phyloP scores from a whole-genome alignment of 2,113 vertebrate genomes.

The Zapus hudsonius region DNA sequence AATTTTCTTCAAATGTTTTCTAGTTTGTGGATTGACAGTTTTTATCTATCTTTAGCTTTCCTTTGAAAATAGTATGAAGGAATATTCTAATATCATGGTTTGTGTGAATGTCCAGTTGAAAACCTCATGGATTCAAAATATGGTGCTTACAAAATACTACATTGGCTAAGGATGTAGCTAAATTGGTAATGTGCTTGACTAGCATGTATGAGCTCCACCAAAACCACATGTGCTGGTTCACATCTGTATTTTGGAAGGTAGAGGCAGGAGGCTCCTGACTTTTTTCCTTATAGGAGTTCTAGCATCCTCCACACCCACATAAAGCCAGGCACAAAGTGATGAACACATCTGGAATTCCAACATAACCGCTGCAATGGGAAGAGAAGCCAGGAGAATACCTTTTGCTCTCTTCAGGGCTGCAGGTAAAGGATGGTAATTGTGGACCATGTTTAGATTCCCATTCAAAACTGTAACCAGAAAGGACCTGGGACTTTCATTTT shows the following conservation, averaged over 20 bases:
- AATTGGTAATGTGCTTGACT: no score
- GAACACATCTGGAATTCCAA: no score
- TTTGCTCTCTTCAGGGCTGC: constrained; percentile 94
- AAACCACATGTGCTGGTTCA: no score
- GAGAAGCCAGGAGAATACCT: constrained; percentile 83
- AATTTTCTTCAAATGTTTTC: constrained; percentile 9
- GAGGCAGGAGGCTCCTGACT: no score
- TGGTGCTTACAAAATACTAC: not conserved
- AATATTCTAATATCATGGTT: constrained; percentile 1
- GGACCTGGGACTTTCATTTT: constrained; percentile 80
- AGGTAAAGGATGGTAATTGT: constrained; percentile 96
- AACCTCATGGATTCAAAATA: constrained; percentile 34
- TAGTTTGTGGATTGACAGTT: constrained; percentile 36
- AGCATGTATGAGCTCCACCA: no score
- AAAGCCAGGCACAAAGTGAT: no score
- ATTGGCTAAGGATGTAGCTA: no score
- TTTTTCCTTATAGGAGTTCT: no score
- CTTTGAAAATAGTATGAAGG: not conserved
- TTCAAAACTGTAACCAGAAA: constrained; percentile 90
- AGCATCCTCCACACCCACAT: no score
- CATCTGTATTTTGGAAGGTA: no score
- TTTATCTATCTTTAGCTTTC: constrained; percentile 16
- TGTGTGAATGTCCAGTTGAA: constrained; percentile 32
- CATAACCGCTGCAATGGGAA: no score
- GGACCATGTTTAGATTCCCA: constrained; percentile 95